Percentiles rank a stretch among this genome's conserved stretches.
These are phyloP conservation scores for Stenichneumon culpator DNA, from an alignment of 2,888 invertebrate genomes.

Conservation along the genomic window DNA sequence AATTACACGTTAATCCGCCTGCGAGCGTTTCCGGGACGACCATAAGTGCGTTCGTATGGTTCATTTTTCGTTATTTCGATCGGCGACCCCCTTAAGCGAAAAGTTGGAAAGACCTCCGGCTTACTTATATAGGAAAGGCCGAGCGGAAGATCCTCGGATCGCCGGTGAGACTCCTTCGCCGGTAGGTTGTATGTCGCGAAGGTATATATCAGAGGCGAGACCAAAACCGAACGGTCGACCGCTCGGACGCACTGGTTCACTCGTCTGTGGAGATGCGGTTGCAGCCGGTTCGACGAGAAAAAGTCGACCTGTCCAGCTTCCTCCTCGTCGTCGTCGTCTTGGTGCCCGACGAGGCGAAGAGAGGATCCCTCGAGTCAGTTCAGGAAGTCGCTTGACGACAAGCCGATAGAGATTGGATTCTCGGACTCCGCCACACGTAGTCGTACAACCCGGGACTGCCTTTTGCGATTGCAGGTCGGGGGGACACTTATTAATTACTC, in stretches of 20 bases:
- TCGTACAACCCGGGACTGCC: not conserved
- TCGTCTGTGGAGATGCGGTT: slow-evolving; percentile 62
- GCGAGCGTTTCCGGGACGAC: not conserved
- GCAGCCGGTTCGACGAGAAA: slow-evolving; percentile 69
- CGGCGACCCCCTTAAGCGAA: slow-evolving; percentile 18
- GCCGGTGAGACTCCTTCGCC: slow-evolving; percentile 28
- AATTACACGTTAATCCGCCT: not conserved
- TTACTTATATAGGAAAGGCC: slow-evolving; percentile 19
- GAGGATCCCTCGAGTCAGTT: slow-evolving; percentile 66
- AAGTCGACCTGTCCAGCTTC: slow-evolving; percentile 70
- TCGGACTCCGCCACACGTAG: slow-evolving; percentile 10
- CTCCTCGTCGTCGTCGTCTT: slow-evolving; percentile 44
- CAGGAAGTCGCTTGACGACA: slow-evolving; percentile 76
- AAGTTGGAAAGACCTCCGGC: slow-evolving; percentile 10
- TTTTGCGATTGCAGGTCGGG: slow-evolving; percentile 25
- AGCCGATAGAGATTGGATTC: slow-evolving; percentile 25
- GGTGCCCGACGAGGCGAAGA: slow-evolving; percentile 39
- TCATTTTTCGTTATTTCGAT: slow-evolving; percentile 21
- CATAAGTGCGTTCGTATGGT: not conserved
- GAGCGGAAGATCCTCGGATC: slow-evolving; percentile 43
- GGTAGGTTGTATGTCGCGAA: slow-evolving; percentile 27
- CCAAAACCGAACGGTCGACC: slow-evolving; percentile 60
- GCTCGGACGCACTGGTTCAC: slow-evolving; percentile 43
- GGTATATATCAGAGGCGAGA: slow-evolving; percentile 52
- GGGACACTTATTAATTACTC: slow-evolving; percentile 41